Conservation (phyloP, 1,140 invertebrate species). For the Ceratosolen fusciceps region DNA sequence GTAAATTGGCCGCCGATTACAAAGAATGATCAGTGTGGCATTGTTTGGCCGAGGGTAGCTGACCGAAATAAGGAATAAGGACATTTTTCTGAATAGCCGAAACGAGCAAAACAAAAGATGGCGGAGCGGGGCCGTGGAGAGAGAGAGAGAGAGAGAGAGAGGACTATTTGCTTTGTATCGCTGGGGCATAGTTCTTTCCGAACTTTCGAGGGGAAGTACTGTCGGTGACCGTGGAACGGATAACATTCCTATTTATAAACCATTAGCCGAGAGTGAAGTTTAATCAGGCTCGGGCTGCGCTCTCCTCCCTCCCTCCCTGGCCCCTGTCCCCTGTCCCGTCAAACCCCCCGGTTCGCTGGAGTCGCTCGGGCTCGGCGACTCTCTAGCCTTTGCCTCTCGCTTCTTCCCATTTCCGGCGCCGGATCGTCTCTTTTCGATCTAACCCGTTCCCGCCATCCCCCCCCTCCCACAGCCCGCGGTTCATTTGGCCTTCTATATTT, state of each 20-base stretch:
- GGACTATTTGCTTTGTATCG: neutral
- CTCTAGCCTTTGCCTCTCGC: neutral
- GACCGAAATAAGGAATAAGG: too few relatives aligned
- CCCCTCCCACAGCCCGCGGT: too few relatives aligned
- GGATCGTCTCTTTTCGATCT: neutral
- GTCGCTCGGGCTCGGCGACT: too few relatives aligned
- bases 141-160: neutral
- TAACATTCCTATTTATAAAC: conserved; percentile 60
- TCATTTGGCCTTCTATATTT: neutral
- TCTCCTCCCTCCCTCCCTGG: neutral
- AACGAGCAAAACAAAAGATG: too few relatives aligned
- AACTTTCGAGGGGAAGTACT: neutral
- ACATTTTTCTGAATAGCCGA: too few relatives aligned
- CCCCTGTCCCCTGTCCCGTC: neutral
- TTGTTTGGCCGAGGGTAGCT: too few relatives aligned
- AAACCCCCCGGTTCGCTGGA: too few relatives aligned
- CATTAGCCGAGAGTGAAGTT: conserved; percentile 62
- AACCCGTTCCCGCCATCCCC: neutral
- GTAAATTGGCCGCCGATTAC: too few relatives aligned
- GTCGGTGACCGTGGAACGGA: conserved; percentile 41
- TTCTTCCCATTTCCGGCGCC: neutral
- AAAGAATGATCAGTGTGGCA: too few relatives aligned
- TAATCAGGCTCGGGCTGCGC: conserved; percentile 55
- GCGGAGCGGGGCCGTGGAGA: too few relatives aligned
- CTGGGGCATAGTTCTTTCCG: neutral